Conservation (phyloP, 2,113 vertebrate genomes). For the Verasper variegatus region DNA sequence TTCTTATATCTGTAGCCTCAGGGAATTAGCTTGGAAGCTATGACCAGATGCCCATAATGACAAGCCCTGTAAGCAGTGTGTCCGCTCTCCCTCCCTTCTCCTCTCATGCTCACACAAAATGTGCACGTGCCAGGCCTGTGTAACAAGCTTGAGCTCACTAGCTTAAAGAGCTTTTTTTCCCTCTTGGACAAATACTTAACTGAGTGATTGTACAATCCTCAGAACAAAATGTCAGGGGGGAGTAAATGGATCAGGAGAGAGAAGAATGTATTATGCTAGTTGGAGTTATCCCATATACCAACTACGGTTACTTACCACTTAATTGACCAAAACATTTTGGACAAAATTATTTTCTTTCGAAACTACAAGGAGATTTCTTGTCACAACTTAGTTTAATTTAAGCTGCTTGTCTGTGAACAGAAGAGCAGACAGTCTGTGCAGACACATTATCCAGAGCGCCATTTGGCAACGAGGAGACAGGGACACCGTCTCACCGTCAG, state of each 20-base stretch:
- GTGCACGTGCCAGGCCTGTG: not conserved
- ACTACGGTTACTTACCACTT: no score
- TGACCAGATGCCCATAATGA: not conserved
- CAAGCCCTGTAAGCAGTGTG: not conserved
- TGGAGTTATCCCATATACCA: no score
- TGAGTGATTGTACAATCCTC: not conserved
- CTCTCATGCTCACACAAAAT: not conserved
- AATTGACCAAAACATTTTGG: no score
- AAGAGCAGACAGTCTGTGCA: slow-evolving; percentile 66
- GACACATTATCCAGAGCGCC: slow-evolving; percentile 57
- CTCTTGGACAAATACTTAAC: not conserved
- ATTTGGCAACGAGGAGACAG: slow-evolving; percentile 22
- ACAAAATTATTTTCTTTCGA: not conserved
- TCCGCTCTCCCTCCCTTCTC: not conserved
- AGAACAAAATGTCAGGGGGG: not conserved
- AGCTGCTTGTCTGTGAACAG: slow-evolving; percentile 32
- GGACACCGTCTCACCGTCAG: slow-evolving; percentile 21
- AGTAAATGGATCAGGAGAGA: not conserved
- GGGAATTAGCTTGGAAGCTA: not conserved
- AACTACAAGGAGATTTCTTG: slow-evolving; percentile 3
- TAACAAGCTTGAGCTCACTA: not conserved
- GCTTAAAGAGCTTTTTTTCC: not conserved
- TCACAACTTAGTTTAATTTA: slow-evolving; percentile 28
- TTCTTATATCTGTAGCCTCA: not conserved
- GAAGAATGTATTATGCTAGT: no score